These are phyloP conservation scores for Synodontis membranacea DNA, from an alignment of 2,113 vertebrate species.

Conservation along the genomic window DNA sequence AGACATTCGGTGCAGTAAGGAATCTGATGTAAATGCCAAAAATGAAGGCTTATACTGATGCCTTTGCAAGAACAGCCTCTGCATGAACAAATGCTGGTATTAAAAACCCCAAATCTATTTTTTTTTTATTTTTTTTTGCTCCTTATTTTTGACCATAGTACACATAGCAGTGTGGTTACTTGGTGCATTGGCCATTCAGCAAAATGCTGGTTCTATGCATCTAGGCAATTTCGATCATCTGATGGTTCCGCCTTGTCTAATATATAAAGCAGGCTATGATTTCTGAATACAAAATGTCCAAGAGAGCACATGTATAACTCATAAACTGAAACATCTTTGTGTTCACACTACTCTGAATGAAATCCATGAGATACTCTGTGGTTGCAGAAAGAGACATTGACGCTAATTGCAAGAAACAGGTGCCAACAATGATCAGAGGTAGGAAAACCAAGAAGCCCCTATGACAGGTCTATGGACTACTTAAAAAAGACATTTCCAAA, in stretches of 20 bases:
- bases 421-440: background rate
- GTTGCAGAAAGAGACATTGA: background rate
- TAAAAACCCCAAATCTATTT: background rate
- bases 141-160: background rate
- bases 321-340: background rate
- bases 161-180: background rate
- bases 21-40: background rate
- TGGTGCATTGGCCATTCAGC: background rate
- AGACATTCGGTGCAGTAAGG: background rate
- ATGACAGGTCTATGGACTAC: background rate
- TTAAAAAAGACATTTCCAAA: background rate
- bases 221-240: no score
- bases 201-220: background rate
- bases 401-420: background rate
- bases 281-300: background rate
- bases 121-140: background rate
- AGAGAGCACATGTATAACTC: background rate
- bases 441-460: background rate
- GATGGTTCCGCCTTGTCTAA: background rate
- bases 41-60: no score
- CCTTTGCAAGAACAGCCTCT: background rate
- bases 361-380: background rate
- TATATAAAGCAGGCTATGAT: background rate
- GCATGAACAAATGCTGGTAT: background rate
- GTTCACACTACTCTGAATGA: background rate